These are phyloP conservation scores for Mesoligia furuncula DNA, from an alignment of 2,888 invertebrate species.

Conservation along the genomic window DNA sequence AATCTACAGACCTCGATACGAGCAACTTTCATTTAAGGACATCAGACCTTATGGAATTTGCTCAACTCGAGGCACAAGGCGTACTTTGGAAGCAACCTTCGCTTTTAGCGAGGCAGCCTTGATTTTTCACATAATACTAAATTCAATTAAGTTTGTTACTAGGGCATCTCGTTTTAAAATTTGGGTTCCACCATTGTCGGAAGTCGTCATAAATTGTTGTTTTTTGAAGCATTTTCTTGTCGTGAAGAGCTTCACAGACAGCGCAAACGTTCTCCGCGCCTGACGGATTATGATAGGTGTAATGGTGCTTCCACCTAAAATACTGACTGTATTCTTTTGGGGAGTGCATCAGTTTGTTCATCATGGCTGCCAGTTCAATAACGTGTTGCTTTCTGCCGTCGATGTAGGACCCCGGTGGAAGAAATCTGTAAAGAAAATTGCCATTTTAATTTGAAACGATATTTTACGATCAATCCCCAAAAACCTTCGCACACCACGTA, in stretches of 20 bases:
- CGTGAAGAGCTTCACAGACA: constrained; percentile 77
- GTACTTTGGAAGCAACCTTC: constrained; percentile 15
- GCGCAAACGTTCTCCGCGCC: constrained; percentile 75
- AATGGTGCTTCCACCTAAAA: constrained; percentile 78
- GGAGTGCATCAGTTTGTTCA: constrained; percentile 72
- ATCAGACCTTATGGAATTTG: not conserved
- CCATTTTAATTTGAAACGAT: not conserved
- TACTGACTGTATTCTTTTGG: constrained; percentile 74
- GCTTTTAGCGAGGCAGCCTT: constrained; percentile 11
- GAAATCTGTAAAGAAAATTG: constrained; percentile 75
- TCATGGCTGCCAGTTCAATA: constrained; percentile 71
- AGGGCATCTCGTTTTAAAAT: constrained; percentile 62
- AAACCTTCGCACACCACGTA: not conserved
- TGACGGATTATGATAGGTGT: constrained; percentile 73
- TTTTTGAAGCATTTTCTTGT: constrained; percentile 69
- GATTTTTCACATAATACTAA: not conserved
- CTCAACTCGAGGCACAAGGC: constrained; percentile 14
- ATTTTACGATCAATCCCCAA: not conserved
- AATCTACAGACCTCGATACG: constrained; percentile 8
- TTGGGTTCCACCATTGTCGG: constrained; percentile 80
- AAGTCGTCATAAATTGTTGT: constrained; percentile 73
- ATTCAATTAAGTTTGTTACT: not conserved
- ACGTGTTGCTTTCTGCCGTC: constrained; percentile 71
- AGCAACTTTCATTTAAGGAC: not conserved
- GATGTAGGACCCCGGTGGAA: constrained; percentile 84